Base-by-base conservation (phyloP, 1,140 invertebrate genomes). In the Penaeus japonicus region DNA sequence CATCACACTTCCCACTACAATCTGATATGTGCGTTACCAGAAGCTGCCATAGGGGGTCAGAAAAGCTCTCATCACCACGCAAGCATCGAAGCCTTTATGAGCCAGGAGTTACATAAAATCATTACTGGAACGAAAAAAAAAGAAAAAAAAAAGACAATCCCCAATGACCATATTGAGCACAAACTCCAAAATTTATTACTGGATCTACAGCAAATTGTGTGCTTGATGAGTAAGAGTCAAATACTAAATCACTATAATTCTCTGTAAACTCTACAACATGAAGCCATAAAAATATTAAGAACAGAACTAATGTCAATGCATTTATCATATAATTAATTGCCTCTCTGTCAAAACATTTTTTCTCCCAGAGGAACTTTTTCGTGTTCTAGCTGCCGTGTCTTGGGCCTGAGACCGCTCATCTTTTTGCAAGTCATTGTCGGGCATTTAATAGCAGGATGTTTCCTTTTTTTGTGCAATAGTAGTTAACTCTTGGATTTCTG, bases 241-340 rank as follows among this genome's bases (percentile, higher is more conserved):
- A 78, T 75, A 85, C 54, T 83, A 54, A 57, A 85, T 35, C 57
- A 65, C 65, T 80, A 87, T n/a, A 70, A 80, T 80, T 80, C 55
- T 80, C 59, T 47, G 35, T 65, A 73, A 81, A 39, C 62, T 70
- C 78, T 79, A 87, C 85, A 87, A 87, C 85, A 87, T 81, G 62
- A 80, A 86, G 84, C 84, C 84, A 86, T 79, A 79, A 86, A 85
- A 79, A 79, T 79, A 87, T 80, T 81, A 87, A 73, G 79, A 87
- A 87, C 85, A 73, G 30, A 81, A 70, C 47, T 54, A 65, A 82
- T 62, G 32, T 79, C 77, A 86, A 79, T 87, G 70, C 79, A 24
- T 87, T 73, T 86, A 32, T 32, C 32, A 53, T 59, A 86, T 39
- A 70, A 85, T 73, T 35, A 75, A 54, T 24, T 85, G 39, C 70